A percentile compares a stretch with the other conserved stretches of the same genome.
phyloP scores from a whole-genome alignment of 2,113 vertebrate genomes.

The Leptobrachium ailaonicum region DNA sequence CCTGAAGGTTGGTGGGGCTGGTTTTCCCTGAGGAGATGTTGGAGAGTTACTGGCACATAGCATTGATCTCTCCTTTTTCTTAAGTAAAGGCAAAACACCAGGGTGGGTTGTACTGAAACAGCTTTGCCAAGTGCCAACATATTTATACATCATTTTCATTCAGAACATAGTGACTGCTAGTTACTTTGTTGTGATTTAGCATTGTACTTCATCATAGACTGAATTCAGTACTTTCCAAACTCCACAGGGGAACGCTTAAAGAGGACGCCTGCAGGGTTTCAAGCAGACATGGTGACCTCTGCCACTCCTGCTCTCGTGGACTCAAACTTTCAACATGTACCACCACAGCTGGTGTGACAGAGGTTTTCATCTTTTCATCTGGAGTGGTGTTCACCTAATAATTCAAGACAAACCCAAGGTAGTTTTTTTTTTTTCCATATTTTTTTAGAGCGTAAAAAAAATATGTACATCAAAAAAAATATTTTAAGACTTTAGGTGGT shows the following conservation, averaged over 20 bases:
- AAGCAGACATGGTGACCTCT: no score
- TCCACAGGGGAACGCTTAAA: not conserved
- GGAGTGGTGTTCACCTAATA: not conserved
- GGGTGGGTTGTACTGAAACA: not conserved
- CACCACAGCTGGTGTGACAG: not conserved
- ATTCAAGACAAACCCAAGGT: not conserved
- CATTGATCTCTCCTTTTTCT: not conserved
- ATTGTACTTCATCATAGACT: not conserved
- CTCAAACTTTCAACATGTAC: no score
- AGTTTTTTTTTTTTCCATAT: not conserved
- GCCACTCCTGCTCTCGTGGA: no score
- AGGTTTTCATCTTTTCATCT: not conserved
- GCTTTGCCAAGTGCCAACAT: no score
- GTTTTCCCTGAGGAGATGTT: not conserved
- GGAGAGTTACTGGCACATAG: not conserved
- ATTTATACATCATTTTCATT: no score
- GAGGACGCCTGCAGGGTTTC: not conserved
- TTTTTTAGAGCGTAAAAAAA: not conserved
- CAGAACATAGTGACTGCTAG: no score
- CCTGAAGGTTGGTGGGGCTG: not conserved
- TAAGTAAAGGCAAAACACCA: not conserved
- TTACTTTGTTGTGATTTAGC: no score
- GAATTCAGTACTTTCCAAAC: not conserved
- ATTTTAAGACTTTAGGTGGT: conserved; percentile 1
- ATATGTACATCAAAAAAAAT: not conserved